Percentiles rank a stretch among this genome's conserved stretches.
phyloP scores from a whole-genome alignment of 1,140 invertebrate species.

The Pogonognathellus flavescens region DNA sequence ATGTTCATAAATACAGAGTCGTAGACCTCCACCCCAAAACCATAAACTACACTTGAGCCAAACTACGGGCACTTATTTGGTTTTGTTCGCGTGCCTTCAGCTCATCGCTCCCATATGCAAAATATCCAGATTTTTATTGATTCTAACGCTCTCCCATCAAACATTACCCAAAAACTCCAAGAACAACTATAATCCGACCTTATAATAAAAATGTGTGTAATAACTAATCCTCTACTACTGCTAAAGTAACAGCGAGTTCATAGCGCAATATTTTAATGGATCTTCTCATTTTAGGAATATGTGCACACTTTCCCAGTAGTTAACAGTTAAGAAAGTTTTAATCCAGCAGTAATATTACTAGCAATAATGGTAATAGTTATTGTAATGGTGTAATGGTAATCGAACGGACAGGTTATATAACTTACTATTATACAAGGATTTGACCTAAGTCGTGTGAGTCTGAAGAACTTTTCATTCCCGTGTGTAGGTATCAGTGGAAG shows the following conservation, averaged over 20 bases:
- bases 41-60: conserved; percentile 49
- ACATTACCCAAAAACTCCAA: neutral
- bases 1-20: conserved; percentile 56
- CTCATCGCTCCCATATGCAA: conserved; percentile 38
- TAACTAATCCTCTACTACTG: neutral
- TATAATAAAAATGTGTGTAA: too few species aligned
- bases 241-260: neutral
- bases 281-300: neutral
- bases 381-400: neutral
- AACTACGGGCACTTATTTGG: conserved; percentile 45
- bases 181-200: too few species aligned
- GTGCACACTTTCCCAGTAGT: neutral
- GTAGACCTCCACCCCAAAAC: conserved; percentile 47
- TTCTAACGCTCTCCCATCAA: conserved; percentile 41
- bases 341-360: neutral
- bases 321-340: conserved; percentile 11
- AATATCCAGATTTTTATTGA: conserved; percentile 47
- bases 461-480: conserved; percentile 5
- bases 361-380: too few species aligned
- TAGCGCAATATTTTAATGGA: too few species aligned
- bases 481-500: too few species aligned
- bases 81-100: conserved; percentile 35
- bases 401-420: conserved; percentile 4
- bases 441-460: neutral
- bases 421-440: neutral